Percentiles rank a stretch among this genome's conserved stretches.
phyloP scores from a whole-genome alignment of 2,888 invertebrate genomes.

The Trachelus stipa region DNA sequence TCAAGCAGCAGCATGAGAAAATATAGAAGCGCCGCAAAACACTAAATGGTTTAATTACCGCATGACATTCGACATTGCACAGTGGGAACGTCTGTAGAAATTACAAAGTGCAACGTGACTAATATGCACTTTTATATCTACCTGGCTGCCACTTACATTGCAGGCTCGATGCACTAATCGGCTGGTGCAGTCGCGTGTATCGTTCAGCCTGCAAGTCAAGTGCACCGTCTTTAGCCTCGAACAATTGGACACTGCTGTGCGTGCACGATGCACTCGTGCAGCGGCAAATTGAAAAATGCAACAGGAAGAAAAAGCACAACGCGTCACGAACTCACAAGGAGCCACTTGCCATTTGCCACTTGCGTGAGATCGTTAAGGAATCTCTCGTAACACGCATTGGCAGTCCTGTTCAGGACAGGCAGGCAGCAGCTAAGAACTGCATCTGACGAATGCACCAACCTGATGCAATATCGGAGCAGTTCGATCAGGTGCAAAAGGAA shows the following conservation, averaged over 20 bases:
- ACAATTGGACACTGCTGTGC: background rate
- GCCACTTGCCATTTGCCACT: background rate
- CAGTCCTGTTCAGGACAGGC: background rate
- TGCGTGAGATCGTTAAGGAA: background rate
- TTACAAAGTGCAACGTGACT: background rate
- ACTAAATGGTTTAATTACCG: background rate
- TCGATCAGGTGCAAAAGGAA: background rate
- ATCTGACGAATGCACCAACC: background rate
- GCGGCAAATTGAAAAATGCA: background rate
- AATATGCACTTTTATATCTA: background rate
- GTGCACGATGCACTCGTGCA: background rate
- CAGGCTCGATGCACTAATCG: background rate
- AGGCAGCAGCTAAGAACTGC: background rate
- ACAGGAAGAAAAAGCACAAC: background rate
- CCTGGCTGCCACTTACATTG: background rate
- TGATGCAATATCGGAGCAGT: background rate
- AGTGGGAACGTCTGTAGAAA: background rate
- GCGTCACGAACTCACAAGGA: background rate
- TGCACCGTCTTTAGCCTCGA: background rate
- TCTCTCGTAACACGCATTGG: background rate
- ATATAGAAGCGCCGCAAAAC: background rate
- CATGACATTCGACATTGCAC: background rate
- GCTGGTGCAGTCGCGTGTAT: background rate
- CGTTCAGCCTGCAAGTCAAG: background rate
- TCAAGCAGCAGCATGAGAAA: background rate